Evolutionary conservation across 2,888 invertebrate species (phyloP).

Genomic region (Brachypterus glaber): DNA sequence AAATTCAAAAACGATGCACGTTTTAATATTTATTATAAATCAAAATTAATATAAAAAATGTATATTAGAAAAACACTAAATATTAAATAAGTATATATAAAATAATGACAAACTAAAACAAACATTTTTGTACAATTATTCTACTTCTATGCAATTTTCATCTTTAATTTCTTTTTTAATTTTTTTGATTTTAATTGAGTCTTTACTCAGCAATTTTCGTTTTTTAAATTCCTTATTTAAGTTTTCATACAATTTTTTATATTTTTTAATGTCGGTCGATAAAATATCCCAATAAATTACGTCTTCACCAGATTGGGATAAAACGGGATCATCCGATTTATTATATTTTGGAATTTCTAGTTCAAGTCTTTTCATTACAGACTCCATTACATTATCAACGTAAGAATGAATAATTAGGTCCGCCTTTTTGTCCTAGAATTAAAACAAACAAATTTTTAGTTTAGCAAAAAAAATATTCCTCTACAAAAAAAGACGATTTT

Average conservation of each 20-base stretch:
- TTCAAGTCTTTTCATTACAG: constrained; percentile 63
- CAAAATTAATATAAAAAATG: too few species aligned
- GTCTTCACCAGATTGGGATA: constrained; percentile 35
- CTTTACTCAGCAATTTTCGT: constrained; percentile 25
- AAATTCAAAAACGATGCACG: too few species aligned
- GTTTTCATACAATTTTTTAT: constrained; percentile 53
- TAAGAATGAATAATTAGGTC: constrained; percentile 81
- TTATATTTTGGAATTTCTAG: constrained; percentile 66
- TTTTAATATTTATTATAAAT: too few species aligned
- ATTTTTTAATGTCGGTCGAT: constrained; percentile 47
- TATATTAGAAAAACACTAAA: neutral
- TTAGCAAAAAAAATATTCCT: neutral
- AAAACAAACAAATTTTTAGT: neutral
- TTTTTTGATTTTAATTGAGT: constrained; percentile 16
- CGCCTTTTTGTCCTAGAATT: constrained; percentile 76
- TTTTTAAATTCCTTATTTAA: constrained; percentile 37
- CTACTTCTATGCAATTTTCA: constrained; percentile 11
- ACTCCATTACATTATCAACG: constrained; percentile 72
- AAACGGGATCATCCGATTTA: constrained; percentile 57
- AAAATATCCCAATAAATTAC: constrained; percentile 67
- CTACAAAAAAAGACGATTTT: too few species aligned
- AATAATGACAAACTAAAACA: neutral
- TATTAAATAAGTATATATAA: neutral
- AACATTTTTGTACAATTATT: constrained; percentile 12
- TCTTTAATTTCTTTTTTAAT: constrained; percentile 18